phyloP scores from a whole-genome alignment of 1,140 invertebrate genomes.

The Colletes latitarsis region DNA sequence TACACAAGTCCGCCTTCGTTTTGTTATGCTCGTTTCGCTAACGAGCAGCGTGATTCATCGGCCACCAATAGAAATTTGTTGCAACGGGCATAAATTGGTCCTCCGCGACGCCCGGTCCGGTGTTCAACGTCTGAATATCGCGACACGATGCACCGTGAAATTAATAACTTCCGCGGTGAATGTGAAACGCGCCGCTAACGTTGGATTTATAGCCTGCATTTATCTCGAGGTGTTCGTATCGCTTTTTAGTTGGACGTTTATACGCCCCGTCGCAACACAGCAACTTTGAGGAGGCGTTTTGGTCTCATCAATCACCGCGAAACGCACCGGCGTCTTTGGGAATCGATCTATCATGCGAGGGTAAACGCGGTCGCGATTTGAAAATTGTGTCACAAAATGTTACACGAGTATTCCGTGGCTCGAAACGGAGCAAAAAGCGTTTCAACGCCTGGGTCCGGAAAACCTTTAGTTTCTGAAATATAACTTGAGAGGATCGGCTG shows the following conservation, averaged over 20 bases:
- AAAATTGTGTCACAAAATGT: not conserved
- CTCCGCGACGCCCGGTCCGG: not conserved
- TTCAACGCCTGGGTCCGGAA: no score
- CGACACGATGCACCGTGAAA: conserved; percentile 10
- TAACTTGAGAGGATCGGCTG: no score
- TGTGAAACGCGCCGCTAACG: not conserved
- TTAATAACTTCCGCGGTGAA: conserved; percentile 38
- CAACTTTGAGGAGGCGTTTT: not conserved
- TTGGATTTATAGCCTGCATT: conserved; percentile 29
- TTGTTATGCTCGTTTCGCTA: not conserved
- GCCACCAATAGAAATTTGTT: not conserved
- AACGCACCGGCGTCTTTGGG: no score
- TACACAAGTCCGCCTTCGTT: not conserved
- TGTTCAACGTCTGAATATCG: conserved; percentile 35
- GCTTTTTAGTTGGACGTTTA: not conserved
- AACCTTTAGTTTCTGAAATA: no score
- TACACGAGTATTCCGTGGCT: not conserved
- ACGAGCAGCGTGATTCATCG: not conserved
- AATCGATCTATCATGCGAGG: not conserved
- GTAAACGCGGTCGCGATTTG: not conserved
- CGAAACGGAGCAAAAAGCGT: not conserved
- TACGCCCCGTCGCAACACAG: not conserved
- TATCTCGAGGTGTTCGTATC: not conserved
- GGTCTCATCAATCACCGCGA: not conserved
- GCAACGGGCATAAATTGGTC: not conserved